Evolutionary conservation across 2,888 invertebrate genomes (phyloP), one percentile per base, ranked within the genome.

Genomic region (Hirtodrosophila alboralis): DNA sequence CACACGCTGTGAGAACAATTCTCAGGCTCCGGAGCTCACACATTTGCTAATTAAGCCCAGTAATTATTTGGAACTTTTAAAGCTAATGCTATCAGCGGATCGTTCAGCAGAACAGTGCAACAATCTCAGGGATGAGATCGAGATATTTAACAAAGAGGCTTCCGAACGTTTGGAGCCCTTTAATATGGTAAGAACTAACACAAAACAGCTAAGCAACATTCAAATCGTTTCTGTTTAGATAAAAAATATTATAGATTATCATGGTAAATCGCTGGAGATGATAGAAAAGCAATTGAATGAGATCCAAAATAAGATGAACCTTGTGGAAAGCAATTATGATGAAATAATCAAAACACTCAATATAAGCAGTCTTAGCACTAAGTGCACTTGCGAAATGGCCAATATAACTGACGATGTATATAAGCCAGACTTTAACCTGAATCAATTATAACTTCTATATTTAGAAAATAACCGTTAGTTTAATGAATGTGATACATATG

Each of bases 21-120:
- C 21, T 9, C 26, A 6, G 13, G 1, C 6, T 2, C 13, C 30
- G 3, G 9, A 26, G 2, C 1, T 1, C 0, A n/a, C 7, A 18
- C 23, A n/a, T 13, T 10, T 60, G 8, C 61, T 44, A 4, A 5
- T 54, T 5, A 33, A 8, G 4, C 36, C 16, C 1, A 36, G 8
- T 27, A 57, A 18, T 10, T 75, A 63, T 30, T 2, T 49, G 14
- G 14, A 28, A 1, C 63, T 84, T 0, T 38, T 79, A 1, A 28
- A 56, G 9, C 34, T 70, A 16, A 38, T 84, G 0, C 2, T 76
- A 10, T 62, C 69, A 3, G 51, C 71, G 0, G 63, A 76, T 10
- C 38, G 31, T 4, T 62, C 66, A 1, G 21, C 54, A 6, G 44
- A 10, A 1, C 48, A 78, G 36, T 71, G 48, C 52, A 64, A 58